phyloP scores from a whole-genome alignment of 2,888 invertebrate species.

The Griposia aprilina region DNA sequence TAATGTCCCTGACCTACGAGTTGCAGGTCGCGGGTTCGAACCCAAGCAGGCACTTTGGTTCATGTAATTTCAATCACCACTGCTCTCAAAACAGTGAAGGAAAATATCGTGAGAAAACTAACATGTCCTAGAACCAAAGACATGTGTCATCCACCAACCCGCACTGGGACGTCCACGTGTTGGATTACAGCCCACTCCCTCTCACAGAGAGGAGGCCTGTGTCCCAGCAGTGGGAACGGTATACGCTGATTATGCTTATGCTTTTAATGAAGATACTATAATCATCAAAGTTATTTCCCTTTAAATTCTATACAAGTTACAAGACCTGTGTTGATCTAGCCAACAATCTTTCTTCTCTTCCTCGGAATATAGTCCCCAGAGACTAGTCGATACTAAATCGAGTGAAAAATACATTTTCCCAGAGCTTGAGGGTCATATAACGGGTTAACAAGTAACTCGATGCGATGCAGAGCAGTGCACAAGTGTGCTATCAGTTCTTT shows the following conservation, averaged over 20 bases:
- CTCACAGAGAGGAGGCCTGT: no score
- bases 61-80: not conserved
- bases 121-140: not conserved
- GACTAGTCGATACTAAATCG: slow-evolving; percentile 33
- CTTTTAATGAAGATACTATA: not conserved
- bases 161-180: no score
- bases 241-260: no score
- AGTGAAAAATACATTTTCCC: slow-evolving; percentile 46
- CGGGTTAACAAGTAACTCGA: slow-evolving; percentile 69
- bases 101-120: not conserved
- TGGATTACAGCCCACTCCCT: no score
- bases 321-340: not conserved
- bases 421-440: slow-evolving; percentile 51
- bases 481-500: slow-evolving; percentile 10
- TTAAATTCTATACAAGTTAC: not conserved
- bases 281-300: not conserved
- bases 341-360: not conserved
- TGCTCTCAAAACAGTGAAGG: not conserved
- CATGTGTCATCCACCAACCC: no score
- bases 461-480: slow-evolving; percentile 42
- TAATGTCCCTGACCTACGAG: not conserved
- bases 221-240: no score
- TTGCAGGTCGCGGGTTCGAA: not conserved
- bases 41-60: not conserved
- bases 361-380: slow-evolving; percentile 26